phyloP scores from a whole-genome alignment of 2,888 invertebrate genomes.

The Herminia tarsipennalis region DNA sequence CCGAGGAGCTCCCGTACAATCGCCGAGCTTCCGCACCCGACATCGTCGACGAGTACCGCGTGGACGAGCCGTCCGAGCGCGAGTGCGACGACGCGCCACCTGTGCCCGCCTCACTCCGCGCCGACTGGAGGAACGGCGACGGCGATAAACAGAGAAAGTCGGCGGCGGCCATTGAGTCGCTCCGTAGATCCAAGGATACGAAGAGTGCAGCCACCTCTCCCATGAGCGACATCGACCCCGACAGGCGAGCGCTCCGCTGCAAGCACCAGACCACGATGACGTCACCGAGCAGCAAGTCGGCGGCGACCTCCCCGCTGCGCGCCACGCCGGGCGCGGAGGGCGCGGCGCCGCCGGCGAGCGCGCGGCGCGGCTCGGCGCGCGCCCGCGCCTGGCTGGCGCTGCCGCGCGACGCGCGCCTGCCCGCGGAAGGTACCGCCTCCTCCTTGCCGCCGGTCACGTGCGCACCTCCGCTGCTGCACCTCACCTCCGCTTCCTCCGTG shows the following conservation, averaged over 20 bases:
- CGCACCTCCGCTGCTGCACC: conserved; percentile 55
- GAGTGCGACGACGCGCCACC: conserved; percentile 19
- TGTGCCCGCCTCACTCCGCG: conserved; percentile 15
- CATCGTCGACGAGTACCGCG: conserved; percentile 40
- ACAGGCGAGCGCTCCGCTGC: conserved; percentile 24
- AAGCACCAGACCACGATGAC: conserved; percentile 54
- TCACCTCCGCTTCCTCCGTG: conserved; percentile 68
- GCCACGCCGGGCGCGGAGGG: conserved; percentile 12
- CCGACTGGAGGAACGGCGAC: background rate
- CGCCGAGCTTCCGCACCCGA: conserved; percentile 53
- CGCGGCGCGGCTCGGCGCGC: conserved; percentile 23
- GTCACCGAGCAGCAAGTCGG: conserved; percentile 56
- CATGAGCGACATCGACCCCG: conserved; percentile 35
- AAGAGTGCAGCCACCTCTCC: conserved; percentile 63
- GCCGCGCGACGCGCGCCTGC: conserved; percentile 31
- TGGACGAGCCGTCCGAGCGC: conserved; percentile 30
- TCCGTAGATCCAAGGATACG: background rate
- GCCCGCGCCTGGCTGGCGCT: conserved; percentile 20
- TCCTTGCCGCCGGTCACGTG: conserved; percentile 38
- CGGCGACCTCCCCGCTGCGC: conserved; percentile 57
- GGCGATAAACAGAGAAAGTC: background rate
- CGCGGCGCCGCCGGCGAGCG: conserved; percentile 9
- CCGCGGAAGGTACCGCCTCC: conserved; percentile 50
- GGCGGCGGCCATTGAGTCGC: background rate
- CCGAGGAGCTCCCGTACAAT: conserved; percentile 59